Evolutionary conservation across 2,797 vertebrate species (phyloP).

Genomic region (Labroides dimidiatus): DNA sequence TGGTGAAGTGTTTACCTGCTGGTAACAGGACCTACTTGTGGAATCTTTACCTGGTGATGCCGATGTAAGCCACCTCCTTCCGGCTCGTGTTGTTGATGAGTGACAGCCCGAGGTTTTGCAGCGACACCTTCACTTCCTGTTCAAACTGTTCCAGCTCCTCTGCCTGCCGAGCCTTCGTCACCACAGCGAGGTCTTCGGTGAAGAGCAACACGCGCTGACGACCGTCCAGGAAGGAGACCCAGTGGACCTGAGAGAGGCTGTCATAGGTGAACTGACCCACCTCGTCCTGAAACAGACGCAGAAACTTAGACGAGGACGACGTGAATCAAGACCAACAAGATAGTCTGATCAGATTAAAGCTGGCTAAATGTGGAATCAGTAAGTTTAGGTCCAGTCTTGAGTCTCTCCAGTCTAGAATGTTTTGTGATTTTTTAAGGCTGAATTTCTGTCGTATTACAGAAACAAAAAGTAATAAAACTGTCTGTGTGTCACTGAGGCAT

Average conservation of each 20-base stretch:
- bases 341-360: no score
- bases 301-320: neutral
- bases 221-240: slow-evolving; percentile 96
- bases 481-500: no score
- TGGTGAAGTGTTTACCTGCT: neutral
- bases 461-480: no score
- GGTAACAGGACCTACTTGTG: accelerated
- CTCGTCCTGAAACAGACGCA: slow-evolving; percentile 83
- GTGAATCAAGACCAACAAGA: no score
- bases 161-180: slow-evolving; percentile 93
- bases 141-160: slow-evolving; percentile 95
- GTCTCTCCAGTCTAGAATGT: no score
- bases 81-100: slow-evolving; percentile 90
- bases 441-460: no score
- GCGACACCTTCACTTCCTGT: slow-evolving; percentile 90
- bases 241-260: slow-evolving; percentile 89
- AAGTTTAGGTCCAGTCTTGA: no score
- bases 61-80: slow-evolving; percentile 94
- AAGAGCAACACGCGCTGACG: slow-evolving; percentile 95
- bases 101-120: slow-evolving; percentile 94
- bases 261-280: slow-evolving; percentile 91
- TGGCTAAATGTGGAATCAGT: no score
- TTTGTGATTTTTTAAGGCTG: no score
- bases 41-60: slow-evolving; percentile 88
- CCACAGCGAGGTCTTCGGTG: slow-evolving; percentile 92